Evolutionary conservation across 2,797 vertebrate genomes (phyloP), one percentile per base, ranked within the genome.

Genomic region (Acanthurus leucopareius): DNA sequence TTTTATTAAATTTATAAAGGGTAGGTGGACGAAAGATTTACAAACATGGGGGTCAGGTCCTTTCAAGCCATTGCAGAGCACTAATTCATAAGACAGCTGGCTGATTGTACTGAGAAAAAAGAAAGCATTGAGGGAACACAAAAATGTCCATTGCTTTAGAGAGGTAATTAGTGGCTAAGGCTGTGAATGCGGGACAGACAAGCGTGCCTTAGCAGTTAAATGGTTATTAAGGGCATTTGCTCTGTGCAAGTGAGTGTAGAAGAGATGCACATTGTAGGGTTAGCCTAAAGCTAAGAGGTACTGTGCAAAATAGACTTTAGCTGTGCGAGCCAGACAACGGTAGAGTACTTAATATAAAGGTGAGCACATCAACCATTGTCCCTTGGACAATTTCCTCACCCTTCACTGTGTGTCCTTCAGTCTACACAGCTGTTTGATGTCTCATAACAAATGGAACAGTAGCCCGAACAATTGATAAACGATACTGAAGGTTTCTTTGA

Each of bases 171-270:
- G 92, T 82, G 70, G 83, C 86, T 86, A 85, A 83, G 85, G 86
- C 85, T 91, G 88, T 93, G 93, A 94, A 92, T 92, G 82, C 87
- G 75, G 84, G 86, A 91, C 86, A 88, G 90, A 89, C 91, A 83
- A 87, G 89, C 92, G 87, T 94, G 94, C 93, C 86, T 88, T 85
- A 85, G 94, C 93, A 93, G 90, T 91, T 94, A 94, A 94, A 95
- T 94, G 92, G 91, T 93, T 95, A 92, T 93, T 94, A 94, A 94
- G 89, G 86, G 82, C 91, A 90, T 94, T 94, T 89, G 80, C 91
- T 91, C 88, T 72, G 84, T 86, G 85, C 84, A 87, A 88, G 86
- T 72, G 89, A 88, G 88, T 89, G 89, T 80, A 89, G 87, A 88
- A 65, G 73, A 91, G 90, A 87, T 71, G 75, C 85, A 90, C 77